Base-by-base conservation (phyloP, 2,797 vertebrate genomes). In the Synanceia verrucosa region DNA sequence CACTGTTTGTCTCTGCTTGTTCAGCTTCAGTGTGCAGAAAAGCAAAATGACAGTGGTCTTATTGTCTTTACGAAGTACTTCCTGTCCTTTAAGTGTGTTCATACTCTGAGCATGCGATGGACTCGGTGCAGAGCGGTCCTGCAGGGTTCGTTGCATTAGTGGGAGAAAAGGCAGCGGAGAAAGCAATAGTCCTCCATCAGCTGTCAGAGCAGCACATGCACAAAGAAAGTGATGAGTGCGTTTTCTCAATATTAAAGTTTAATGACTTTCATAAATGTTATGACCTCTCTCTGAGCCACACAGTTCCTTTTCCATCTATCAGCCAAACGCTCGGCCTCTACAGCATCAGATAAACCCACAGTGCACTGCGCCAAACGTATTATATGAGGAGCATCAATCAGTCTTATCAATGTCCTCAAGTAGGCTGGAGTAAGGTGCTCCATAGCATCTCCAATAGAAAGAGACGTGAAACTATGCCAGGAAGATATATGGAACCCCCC, bases 241-340 rank as follows among this genome's bases (percentile, higher is more conserved):
- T 81, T 74, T 74, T 66, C 57, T 48, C 60, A 56, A 2, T 57
- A 76, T 81, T 46, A 86, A 83, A 71, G 62, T 81, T 86, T 79
- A 72, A 81, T 79, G 70, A 78, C 31, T 77, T 28, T 65, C 18
- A 62, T 65, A 81, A 82, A 86, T 57, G 71, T 67, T 83, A 78
- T 57, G 61, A 70, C 48, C 41, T 67, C 61, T 66, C 29, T 63
- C 29, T 39, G 31, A 67, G 53, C 62, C 56, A 43, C 76, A 16
- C 73, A 46, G 37, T 34, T 64, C 64, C 53, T 57, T 3, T 1
- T 51, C 59, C 39, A 67, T 74, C 62, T 24, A 60, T 70, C 69
- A 73, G 23, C 31, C 58, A 43, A 59, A 64, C 37, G 59, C 39
- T 41, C n/a, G n/a, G n/a, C n/a, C n/a, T n/a, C n/a, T n/a, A n/a